Evolutionary conservation across 2,113 vertebrate genomes (phyloP).

Genomic region (Istiophorus platypterus): DNA sequence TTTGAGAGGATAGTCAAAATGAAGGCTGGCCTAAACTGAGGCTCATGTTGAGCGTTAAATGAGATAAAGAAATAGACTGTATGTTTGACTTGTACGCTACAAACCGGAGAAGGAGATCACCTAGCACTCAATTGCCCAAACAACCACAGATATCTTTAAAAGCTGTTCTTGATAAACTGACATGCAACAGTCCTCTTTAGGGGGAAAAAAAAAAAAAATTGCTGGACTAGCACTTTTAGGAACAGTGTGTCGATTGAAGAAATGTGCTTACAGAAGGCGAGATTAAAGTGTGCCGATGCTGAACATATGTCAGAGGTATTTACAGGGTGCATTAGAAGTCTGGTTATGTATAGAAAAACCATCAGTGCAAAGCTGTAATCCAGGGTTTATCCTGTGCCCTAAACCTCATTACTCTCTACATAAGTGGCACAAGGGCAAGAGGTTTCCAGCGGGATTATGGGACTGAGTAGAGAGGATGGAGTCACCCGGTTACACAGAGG

Average conservation of each 20-base stretch:
- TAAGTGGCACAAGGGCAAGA: constrained; percentile 71
- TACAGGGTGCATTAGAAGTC: constrained; percentile 60
- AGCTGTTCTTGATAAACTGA: constrained; percentile 16
- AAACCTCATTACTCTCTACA: constrained; percentile 77
- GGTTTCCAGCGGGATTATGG: constrained; percentile 69
- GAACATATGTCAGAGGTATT: constrained; percentile 63
- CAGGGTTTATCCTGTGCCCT: constrained; percentile 68
- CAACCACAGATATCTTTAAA: not conserved
- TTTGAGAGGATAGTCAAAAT: constrained; percentile 44
- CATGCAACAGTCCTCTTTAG: constrained; percentile 18
- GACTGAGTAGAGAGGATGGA: constrained; percentile 42
- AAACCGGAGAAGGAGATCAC: not conserved
- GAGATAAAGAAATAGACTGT: constrained; percentile 1
- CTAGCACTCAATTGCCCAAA: not conserved
- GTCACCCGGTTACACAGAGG: constrained; percentile 17
- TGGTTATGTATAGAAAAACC: constrained; percentile 66
- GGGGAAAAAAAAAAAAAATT: too few species aligned
- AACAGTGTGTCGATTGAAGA: constrained; percentile 26
- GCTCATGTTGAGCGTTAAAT: not conserved
- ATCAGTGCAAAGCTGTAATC: constrained; percentile 67
- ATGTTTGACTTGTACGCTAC: not conserved
- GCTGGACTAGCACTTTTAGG: not conserved
- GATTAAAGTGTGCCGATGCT: constrained; percentile 47
- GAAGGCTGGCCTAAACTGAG: constrained; percentile 4
- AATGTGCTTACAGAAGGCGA: constrained; percentile 56